Conservation (phyloP, 2,888 invertebrate genomes). For the Sphecodes monilicornis region DNA sequence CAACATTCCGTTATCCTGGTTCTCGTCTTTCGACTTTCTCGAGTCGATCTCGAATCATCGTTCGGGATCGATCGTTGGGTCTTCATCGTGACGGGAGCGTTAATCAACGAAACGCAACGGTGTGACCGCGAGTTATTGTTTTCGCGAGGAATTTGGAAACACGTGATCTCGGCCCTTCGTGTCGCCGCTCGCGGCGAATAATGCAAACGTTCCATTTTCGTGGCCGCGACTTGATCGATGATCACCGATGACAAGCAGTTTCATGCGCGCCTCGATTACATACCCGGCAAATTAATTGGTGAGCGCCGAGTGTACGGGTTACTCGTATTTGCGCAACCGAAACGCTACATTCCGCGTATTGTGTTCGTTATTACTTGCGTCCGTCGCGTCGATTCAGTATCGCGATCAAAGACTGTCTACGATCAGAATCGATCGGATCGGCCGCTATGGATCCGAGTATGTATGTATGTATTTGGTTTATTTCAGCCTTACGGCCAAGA, state of each 20-base stretch:
- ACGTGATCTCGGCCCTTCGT: neutral
- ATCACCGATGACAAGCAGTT: constrained; percentile 64
- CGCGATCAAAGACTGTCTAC: neutral
- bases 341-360: constrained; percentile 44
- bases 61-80: neutral
- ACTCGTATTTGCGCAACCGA: constrained; percentile 69
- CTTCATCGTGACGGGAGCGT: neutral
- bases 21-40: neutral
- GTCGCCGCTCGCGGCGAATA: constrained; percentile 42
- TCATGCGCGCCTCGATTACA: constrained; percentile 60
- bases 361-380: constrained; percentile 68
- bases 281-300: constrained; percentile 70
- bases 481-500: too few relatives aligned
- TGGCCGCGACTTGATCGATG: constrained; percentile 61
- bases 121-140: constrained; percentile 8
- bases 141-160: constrained; percentile 39
- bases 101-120: constrained; percentile 19
- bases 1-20: neutral
- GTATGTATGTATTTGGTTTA: too few relatives aligned
- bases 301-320: constrained; percentile 53
- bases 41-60: neutral
- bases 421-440: neutral
- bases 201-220: constrained; percentile 17
- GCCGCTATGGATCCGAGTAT: neutral
- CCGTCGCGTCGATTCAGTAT: neutral